Percentiles rank a stretch among this genome's conserved stretches.
Conservation (phyloP, 2,888 invertebrate species). For the Drosophila stalkeri region DNA sequence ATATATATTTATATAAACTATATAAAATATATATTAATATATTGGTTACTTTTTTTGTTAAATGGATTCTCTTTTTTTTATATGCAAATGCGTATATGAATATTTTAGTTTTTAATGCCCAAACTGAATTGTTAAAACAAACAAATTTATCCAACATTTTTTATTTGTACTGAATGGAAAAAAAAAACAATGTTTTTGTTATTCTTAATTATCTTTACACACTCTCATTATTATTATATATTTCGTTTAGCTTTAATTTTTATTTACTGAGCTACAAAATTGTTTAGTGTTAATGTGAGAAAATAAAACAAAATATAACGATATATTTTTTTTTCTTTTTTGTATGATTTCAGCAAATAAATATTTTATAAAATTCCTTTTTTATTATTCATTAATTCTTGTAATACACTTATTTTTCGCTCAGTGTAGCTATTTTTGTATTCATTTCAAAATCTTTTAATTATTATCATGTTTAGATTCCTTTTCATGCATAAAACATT, state of each 20-base stretch:
- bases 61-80: constrained; percentile 64
- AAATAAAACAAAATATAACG: constrained; percentile 9
- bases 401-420: constrained; percentile 12
- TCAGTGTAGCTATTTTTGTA: constrained; percentile 51
- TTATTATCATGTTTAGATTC: constrained; percentile 25
- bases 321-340: neutral
- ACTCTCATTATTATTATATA: constrained; percentile 29
- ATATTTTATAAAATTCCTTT: constrained; percentile 34
- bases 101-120: constrained; percentile 47
- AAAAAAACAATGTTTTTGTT: constrained; percentile 48
- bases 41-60: constrained; percentile 73
- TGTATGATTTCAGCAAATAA: neutral
- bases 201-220: constrained; percentile 39
- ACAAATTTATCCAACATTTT: constrained; percentile 36
- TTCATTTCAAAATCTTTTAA: constrained; percentile 45
- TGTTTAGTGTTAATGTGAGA: constrained; percentile 34
- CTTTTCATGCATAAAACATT: constrained; percentile 46
- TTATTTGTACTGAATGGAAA: constrained; percentile 59
- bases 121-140: constrained; percentile 53
- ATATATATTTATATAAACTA: constrained; percentile 17
- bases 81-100: constrained; percentile 46
- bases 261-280: constrained; percentile 36
- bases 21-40: constrained; percentile 31
- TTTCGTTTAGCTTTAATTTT: constrained; percentile 51
- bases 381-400: constrained; percentile 34